phyloP scores from a whole-genome alignment of 2,113 vertebrate species.

The Oophaga pumilio region DNA sequence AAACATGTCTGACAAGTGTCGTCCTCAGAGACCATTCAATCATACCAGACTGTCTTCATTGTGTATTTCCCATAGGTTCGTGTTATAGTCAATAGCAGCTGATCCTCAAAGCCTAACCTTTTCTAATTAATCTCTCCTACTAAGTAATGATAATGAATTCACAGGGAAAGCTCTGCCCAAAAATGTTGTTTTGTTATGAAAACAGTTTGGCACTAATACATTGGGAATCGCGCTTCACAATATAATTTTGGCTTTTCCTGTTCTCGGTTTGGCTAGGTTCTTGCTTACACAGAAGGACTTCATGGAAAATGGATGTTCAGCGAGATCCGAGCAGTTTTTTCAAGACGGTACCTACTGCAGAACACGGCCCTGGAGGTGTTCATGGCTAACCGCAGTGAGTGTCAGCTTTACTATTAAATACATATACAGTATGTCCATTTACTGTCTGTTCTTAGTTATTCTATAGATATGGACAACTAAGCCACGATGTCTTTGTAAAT shows the following conservation, averaged over 20 bases:
- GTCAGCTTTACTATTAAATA: constrained; percentile 19
- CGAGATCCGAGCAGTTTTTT: constrained; percentile 96
- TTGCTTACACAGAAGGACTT: constrained; percentile 92
- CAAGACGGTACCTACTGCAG: constrained; percentile 91
- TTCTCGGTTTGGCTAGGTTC: constrained; percentile 75
- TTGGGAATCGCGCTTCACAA: neutral
- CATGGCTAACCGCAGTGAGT: constrained; percentile 98
- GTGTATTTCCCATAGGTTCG: constrained; percentile 57
- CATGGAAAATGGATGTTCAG: constrained; percentile 99
- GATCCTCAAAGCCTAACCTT: constrained; percentile 53
- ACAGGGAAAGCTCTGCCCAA: neutral
- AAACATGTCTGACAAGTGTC: constrained; percentile 54
- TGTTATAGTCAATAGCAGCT: constrained; percentile 46
- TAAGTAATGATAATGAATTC: constrained; percentile 56
- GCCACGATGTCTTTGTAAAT: too few relatives aligned
- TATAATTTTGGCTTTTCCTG: neutral
- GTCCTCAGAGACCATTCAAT: constrained; percentile 57
- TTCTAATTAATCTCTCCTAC: constrained; percentile 56
- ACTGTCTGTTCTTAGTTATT: too few relatives aligned
- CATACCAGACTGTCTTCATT: constrained; percentile 54
- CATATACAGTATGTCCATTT: too few relatives aligned
- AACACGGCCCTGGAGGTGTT: constrained; percentile 96
- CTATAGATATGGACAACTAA: too few relatives aligned
- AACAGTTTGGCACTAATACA: constrained; percentile 23
- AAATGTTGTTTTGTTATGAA: neutral